Evolutionary conservation across 2,888 invertebrate species (phyloP).

Genomic region (Dolomedes plantarius): DNA sequence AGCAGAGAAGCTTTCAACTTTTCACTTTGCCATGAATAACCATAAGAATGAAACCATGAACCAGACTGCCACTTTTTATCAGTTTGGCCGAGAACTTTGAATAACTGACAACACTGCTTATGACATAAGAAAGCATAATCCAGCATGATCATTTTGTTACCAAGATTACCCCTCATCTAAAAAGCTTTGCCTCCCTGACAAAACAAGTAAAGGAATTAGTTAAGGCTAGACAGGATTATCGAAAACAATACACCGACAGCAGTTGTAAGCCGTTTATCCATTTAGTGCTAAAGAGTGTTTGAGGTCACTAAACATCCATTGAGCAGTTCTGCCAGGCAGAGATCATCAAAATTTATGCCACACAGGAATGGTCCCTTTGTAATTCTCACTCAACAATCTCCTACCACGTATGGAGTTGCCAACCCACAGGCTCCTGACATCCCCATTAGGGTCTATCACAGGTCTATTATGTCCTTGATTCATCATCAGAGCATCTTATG

Average conservation of each 20-base stretch:
- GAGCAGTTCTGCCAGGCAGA: too few species aligned
- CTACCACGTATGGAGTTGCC: too few species aligned
- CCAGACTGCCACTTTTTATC: not conserved
- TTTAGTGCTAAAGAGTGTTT: not conserved
- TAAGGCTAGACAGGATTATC: constrained; percentile 8
- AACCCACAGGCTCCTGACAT: too few species aligned
- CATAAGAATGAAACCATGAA: not conserved
- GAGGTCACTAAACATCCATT: constrained; percentile 3
- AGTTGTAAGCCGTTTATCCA: not conserved
- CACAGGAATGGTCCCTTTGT: too few species aligned
- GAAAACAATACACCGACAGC: not conserved
- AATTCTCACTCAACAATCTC: too few species aligned
- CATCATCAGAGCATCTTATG: too few species aligned
- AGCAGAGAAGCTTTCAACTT: not conserved
- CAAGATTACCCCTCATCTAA: constrained; percentile 17
- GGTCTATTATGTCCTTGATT: too few species aligned
- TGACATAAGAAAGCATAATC: constrained; percentile 2
- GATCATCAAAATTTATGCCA: too few species aligned
- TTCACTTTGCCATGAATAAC: constrained; percentile 15
- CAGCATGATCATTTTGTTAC: constrained; percentile 2
- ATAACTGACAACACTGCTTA: constrained; percentile 1
- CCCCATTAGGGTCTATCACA: too few species aligned
- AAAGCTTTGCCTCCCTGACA: not conserved
- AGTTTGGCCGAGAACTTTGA: not conserved
- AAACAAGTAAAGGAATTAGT: not conserved